Conservation (phyloP, 1,140 invertebrate species). For the Eubasilissa regina region DNA sequence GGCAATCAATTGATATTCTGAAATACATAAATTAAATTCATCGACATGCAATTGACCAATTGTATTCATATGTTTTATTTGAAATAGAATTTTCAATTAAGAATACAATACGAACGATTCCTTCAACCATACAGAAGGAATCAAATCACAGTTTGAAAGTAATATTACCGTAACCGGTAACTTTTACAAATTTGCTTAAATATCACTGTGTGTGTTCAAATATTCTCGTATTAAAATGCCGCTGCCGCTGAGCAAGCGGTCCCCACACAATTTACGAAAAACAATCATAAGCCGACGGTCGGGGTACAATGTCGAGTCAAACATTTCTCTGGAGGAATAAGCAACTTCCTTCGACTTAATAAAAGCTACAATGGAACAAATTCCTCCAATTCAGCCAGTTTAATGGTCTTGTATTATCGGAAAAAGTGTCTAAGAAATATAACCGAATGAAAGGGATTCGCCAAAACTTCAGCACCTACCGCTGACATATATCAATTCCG, state of each 20-base stretch:
- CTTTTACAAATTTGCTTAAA: not conserved
- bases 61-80: too few species aligned
- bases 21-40: too few species aligned
- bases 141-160: too few species aligned
- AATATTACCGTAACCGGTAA: not conserved
- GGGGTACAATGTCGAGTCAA: conserved; percentile 46
- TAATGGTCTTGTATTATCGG: conserved; percentile 49
- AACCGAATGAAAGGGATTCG: conserved; percentile 27
- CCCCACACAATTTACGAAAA: conserved; percentile 36
- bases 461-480: not conserved
- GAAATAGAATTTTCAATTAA: not conserved
- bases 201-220: not conserved
- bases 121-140: too few species aligned
- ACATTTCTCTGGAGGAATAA: conserved; percentile 54
- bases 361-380: conserved; percentile 54
- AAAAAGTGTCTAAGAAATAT: conserved; percentile 43
- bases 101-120: not conserved
- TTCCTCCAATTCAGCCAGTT: conserved; percentile 43
- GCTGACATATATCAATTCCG: conserved; percentile 34
- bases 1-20: too few species aligned
- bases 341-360: conserved; percentile 54
- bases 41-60: too few species aligned
- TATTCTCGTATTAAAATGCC: conserved; percentile 6
- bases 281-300: conserved; percentile 34
- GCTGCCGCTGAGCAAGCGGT: conserved; percentile 22